Evolutionary conservation across 1,140 invertebrate species (phyloP).

Genomic region (Drosophila willistoni): DNA sequence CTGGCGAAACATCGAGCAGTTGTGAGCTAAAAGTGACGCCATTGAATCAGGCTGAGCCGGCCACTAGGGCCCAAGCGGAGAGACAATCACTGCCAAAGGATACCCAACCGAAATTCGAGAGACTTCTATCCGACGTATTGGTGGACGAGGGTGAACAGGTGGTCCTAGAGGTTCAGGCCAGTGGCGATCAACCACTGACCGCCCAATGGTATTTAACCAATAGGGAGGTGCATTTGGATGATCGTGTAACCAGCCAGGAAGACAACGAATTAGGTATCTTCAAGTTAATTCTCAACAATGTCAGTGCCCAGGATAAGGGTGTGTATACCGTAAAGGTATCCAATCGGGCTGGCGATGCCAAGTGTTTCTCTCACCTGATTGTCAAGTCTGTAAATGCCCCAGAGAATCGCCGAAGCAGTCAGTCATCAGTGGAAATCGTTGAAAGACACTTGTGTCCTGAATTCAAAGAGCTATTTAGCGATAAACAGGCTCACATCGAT

Average conservation of each 20-base stretch:
- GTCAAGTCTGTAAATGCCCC: conserved; percentile 85
- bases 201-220: conserved; percentile 92
- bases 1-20: conserved; percentile 90
- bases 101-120: conserved; percentile 87
- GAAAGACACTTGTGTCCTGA: conserved; percentile 86
- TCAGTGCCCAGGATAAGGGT: conserved; percentile 87
- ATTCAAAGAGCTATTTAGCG: conserved; percentile 87
- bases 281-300: conserved; percentile 85
- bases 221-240: conserved; percentile 84
- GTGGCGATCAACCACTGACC: conserved; percentile 88
- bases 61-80: conserved; percentile 68
- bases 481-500: conserved; percentile 93
- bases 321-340: conserved; percentile 90
- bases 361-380: conserved; percentile 91
- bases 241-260: conserved; percentile 84
- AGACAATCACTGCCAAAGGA: conserved; percentile 80
- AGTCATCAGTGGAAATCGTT: conserved; percentile 84
- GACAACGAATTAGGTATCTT: conserved; percentile 85
- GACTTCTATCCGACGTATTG: conserved; percentile 87
- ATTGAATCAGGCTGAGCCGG: conserved; percentile 72
- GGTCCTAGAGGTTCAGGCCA: conserved; percentile 88
- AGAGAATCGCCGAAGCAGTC: conserved; percentile 65
- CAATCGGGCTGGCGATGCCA: conserved; percentile 90
- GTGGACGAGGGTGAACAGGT: conserved; percentile 88
- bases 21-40: conserved; percentile 86